Evolutionary conservation across 2,888 invertebrate genomes (phyloP), one percentile per base, ranked within the genome.

Genomic region (Melinopterus prodromus): DNA sequence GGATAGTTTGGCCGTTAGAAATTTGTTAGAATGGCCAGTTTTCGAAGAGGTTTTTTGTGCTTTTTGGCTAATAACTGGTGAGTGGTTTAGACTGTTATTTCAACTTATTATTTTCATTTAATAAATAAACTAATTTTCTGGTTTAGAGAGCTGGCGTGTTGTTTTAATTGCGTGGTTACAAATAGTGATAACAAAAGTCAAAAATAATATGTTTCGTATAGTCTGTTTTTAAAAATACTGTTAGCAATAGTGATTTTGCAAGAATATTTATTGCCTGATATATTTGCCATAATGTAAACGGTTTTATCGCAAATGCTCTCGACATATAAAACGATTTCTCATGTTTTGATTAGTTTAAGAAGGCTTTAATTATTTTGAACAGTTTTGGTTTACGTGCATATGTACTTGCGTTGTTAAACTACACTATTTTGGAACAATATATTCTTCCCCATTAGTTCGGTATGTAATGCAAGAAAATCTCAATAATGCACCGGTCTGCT

Each of bases 231-330:
- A 53, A 53, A 53, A 53, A 53, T 53, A 53, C 9, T 53, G 53
- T 53, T 72, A n/a, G 72, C 72, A n/a, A 16, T 6, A n/a, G 71
- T 2, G 72, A 72, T 72, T 26, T 72, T 72, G 26, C 35, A 72
- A 72, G 36, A 36, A 16, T n/a, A 72, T 72, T 16, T n/a, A 36
- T 14, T n/a, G 14, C 14, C 16, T 36, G 16, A 26, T 72, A 15
- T 72, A 9, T 36, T n/a, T 36, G 72, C 71, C 71, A 26, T 14
- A 26, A 26, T 53, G 53, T 53, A 53, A 53, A 9, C 53, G 53
- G 7, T 53, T 53, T 53, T 7, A 53, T 53, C 53, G 53, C 53
- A 53, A 53, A 12, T 4, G 53, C 12, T 53, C 53, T 9, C 12
- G 12, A 53, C 3, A 26, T 26, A 26, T 26, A 26, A 26, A 26